Conservation (phyloP, 2,113 vertebrate genomes). For the Lagenorhynchus albirostris region DNA sequence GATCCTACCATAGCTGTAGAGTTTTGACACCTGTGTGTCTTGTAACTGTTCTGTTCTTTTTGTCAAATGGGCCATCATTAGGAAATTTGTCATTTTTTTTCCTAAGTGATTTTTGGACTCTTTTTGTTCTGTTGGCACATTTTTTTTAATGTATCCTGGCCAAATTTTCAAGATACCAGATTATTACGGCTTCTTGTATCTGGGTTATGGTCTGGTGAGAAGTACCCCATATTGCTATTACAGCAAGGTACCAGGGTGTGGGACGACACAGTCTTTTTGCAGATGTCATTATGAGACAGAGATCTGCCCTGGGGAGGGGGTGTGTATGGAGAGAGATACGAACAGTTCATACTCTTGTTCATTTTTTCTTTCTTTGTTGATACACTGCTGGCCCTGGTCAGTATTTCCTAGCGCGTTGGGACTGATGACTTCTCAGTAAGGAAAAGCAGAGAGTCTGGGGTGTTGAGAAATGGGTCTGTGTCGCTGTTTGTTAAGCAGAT, state of each 20-base stretch:
- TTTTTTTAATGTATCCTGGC: background rate
- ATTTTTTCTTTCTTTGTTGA: background rate
- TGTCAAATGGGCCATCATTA: background rate
- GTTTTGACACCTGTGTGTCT: background rate
- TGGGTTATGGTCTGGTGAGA: background rate
- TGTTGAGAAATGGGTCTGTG: rapidly evolving
- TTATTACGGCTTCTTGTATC: background rate
- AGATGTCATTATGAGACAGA: background rate
- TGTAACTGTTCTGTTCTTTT: background rate
- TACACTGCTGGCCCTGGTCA: rapidly evolving
- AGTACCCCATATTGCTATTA: rapidly evolving
- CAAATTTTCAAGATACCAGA: background rate
- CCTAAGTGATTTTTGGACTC: background rate
- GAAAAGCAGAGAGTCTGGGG: rapidly evolving
- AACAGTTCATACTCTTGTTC: rapidly evolving
- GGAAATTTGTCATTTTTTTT: background rate
- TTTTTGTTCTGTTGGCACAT: background rate
- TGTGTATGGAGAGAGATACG: background rate
- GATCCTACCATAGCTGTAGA: rapidly evolving
- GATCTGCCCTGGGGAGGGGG: rapidly evolving
- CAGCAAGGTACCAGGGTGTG: rapidly evolving
- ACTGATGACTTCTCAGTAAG: background rate
- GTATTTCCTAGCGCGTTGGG: background rate
- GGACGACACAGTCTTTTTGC: background rate
- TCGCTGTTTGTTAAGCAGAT: rapidly evolving